A percentile compares a stretch with the other conserved stretches of the same genome.
Conservation (phyloP, 2,888 invertebrate species). For the Nemotelus nigrinus region DNA sequence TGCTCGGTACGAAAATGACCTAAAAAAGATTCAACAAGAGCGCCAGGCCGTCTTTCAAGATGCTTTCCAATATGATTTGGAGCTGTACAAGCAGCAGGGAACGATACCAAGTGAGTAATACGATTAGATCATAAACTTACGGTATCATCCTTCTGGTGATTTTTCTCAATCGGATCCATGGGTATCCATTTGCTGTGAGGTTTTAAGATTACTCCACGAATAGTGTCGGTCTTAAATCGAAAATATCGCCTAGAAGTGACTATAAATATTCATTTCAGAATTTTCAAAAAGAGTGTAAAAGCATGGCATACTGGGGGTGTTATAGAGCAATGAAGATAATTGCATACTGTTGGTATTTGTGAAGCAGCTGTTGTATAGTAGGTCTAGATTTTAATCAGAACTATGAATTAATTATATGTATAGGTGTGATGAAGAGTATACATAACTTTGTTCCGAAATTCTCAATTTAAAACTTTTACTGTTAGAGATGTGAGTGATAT, state of each 20-base stretch:
- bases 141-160: slow-evolving; percentile 14
- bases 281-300: slow-evolving; percentile 23
- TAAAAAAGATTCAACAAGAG: slow-evolving; percentile 70
- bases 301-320: slow-evolving; percentile 10
- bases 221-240: slow-evolving; percentile 17
- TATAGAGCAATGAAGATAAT: too few relatives aligned
- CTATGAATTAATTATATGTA: too few relatives aligned
- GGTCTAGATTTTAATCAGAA: too few relatives aligned
- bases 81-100: slow-evolving; percentile 72
- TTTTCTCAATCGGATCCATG: slow-evolving; percentile 31
- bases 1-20: slow-evolving; percentile 67
- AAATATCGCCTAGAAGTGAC: slow-evolving; percentile 20
- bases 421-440: too few relatives aligned
- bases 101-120: slow-evolving; percentile 69
- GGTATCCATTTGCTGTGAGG: slow-evolving; percentile 30
- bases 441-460: too few relatives aligned
- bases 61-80: slow-evolving; percentile 75
- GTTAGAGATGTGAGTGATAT: too few relatives aligned
- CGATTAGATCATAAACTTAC: slow-evolving; percentile 22
- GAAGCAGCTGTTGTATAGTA: too few relatives aligned
- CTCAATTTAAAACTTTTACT: too few relatives aligned
- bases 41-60: slow-evolving; percentile 76
- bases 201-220: background rate
- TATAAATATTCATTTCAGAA: slow-evolving; percentile 19
- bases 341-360: too few relatives aligned